Evolutionary conservation across 2,888 invertebrate genomes (phyloP), one percentile per base, ranked within the genome.

Genomic region (Chrysolina oricalcia): DNA sequence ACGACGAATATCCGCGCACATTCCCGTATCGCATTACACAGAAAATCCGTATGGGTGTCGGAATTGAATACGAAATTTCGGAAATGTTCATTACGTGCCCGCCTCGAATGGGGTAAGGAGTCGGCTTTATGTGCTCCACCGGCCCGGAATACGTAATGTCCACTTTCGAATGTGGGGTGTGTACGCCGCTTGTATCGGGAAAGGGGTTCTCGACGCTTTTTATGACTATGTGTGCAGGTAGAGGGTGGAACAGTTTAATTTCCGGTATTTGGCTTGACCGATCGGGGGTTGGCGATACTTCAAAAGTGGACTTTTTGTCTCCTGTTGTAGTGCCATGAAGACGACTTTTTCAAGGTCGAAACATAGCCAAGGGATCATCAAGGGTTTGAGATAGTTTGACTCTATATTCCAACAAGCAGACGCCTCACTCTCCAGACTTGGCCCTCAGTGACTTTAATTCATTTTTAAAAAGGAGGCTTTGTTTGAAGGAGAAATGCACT

Each of bases 81-180:
- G 85, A 85, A 86, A 87, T 84, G 87, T 86, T 85, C 83, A 85
- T 86, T 87, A 87, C 87, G 87, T 87, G 87, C 86, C 86, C 83
- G 41, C 13, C 21, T 15, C 40, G 81, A 84, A 82, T 79, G 84
- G 84, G 83, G 81, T 83, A 84, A 84, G 81, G 82, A 81, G 82
- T 80, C 62, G 75, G 81, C 81, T 84, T 84, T 82, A 84, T 82
- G 82, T 76, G 73, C 40, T 48, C 72, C 75, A 80, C 81, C 63
- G 63, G 62, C 65, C 69, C 70, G 73, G 83, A 82, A 83, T 83
- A 80, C 81, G 62, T 78, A 83, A 82, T 81, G 76, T 70, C 73
- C 50, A 66, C 74, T 78, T 35, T 72, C 76, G 75, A 77, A 81
- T 78, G 77, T 81, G 74, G 41, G 70, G 21, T 69, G 27, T 56